Conservation (phyloP, 1,140 invertebrate species). For the Drosophila pseudoobscura region DNA sequence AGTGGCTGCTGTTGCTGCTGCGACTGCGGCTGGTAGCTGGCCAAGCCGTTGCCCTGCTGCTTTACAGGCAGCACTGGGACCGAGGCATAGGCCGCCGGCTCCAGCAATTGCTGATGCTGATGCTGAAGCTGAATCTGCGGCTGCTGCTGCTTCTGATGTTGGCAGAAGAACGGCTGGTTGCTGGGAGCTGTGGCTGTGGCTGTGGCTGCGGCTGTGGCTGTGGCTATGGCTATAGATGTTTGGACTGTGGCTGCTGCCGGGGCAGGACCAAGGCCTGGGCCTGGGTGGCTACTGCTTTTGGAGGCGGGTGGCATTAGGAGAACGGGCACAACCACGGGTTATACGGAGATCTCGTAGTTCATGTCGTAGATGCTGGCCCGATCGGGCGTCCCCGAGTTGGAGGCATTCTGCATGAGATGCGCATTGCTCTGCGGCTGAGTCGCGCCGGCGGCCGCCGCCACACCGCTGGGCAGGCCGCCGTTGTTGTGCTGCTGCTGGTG, state of each 20-base stretch:
- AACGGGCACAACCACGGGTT: conserved; percentile 83
- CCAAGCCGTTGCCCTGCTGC: conserved; percentile 45
- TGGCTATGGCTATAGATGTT: background rate
- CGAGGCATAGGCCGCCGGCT: conserved; percentile 68
- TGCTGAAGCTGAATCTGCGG: conserved; percentile 10
- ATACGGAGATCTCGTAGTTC: conserved; percentile 97
- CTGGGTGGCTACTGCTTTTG: conserved; percentile 12
- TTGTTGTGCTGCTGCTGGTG: conserved; percentile 73
- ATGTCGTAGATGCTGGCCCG: conserved; percentile 96
- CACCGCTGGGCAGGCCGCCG: conserved; percentile 56
- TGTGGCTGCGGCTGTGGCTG: conserved; percentile 5
- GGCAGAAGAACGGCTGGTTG: too few species aligned
- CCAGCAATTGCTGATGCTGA: conserved; percentile 27
- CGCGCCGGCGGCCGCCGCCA: conserved; percentile 53
- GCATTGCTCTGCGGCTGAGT: conserved; percentile 2
- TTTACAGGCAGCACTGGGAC: conserved; percentile 60
- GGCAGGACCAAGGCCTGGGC: background rate
- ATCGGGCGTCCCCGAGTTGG: conserved; percentile 89
- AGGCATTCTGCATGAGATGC: conserved; percentile 31
- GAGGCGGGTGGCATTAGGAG: conserved; percentile 73
- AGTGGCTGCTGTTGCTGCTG: conserved; percentile 16
- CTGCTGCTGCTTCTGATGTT: conserved; percentile 11
- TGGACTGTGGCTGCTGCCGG: conserved; percentile 18
- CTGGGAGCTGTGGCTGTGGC: conserved; percentile 10
- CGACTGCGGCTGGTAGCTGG: conserved; percentile 42